Conservation (phyloP, 2,888 invertebrate genomes). For the Sinopyrophorus schimmeli region DNA sequence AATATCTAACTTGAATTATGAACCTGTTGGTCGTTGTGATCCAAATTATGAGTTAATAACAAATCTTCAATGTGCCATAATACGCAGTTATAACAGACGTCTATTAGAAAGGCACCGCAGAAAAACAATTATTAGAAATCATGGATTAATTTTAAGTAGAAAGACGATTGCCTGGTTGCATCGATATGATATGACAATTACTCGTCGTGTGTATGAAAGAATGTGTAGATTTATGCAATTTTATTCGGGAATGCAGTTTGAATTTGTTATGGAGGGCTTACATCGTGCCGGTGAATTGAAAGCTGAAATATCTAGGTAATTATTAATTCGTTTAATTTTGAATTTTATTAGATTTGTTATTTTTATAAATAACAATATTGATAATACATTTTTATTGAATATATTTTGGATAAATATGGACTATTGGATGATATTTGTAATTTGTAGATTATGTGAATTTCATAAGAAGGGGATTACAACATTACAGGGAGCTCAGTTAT, state of each 20-base stretch:
- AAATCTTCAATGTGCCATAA: slow-evolving; percentile 69
- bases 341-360: no score
- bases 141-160: slow-evolving; percentile 78
- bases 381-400: not conserved
- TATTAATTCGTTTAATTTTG: no score
- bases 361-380: not conserved
- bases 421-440: not conserved
- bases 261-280: slow-evolving; percentile 75
- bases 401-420: not conserved
- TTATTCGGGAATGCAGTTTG: slow-evolving; percentile 71
- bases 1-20: slow-evolving; percentile 54
- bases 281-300: slow-evolving; percentile 71
- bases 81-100: slow-evolving; percentile 76
- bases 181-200: slow-evolving; percentile 69
- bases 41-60: slow-evolving; percentile 60
- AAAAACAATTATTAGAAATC: slow-evolving; percentile 72
- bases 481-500: slow-evolving; percentile 66
- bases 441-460: slow-evolving; percentile 63
- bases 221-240: slow-evolving; percentile 77
- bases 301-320: slow-evolving; percentile 60
- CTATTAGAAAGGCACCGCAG: slow-evolving; percentile 73
- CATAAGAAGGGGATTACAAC: slow-evolving; percentile 72
- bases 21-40: slow-evolving; percentile 56
- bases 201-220: slow-evolving; percentile 60
- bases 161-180: slow-evolving; percentile 71